Evolutionary conservation across 2,888 invertebrate species (phyloP).

Genomic region (Platerodrilus igneus): DNA sequence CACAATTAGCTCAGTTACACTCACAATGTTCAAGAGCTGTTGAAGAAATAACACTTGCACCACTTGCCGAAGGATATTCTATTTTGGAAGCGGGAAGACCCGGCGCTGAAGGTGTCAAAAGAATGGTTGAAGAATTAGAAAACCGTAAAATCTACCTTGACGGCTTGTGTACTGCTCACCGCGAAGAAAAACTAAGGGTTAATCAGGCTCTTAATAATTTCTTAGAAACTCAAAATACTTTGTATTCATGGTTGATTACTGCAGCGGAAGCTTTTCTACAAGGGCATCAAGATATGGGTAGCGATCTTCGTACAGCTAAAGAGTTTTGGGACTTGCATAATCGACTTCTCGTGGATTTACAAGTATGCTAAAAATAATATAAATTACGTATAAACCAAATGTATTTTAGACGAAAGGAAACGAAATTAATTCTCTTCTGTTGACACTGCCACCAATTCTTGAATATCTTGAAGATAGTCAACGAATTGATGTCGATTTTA

Average conservation of each 20-base stretch:
- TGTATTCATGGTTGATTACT: conserved; percentile 69
- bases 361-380: no score
- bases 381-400: no score
- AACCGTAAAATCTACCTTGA: conserved; percentile 64
- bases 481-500: conserved; percentile 57
- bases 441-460: conserved; percentile 58
- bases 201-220: conserved; percentile 65
- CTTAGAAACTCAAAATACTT: conserved; percentile 62
- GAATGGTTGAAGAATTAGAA: conserved; percentile 68
- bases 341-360: conserved; percentile 66
- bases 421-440: conserved; percentile 62
- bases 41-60: conserved; percentile 61
- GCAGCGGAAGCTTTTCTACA: conserved; percentile 69
- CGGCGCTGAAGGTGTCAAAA: conserved; percentile 63
- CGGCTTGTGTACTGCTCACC: conserved; percentile 61
- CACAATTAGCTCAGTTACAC: conserved; percentile 64
- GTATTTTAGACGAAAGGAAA: conserved; percentile 61
- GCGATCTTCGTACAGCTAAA: conserved; percentile 58
- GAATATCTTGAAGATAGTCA: conserved; percentile 63
- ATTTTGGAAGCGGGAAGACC: conserved; percentile 58
- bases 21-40: conserved; percentile 61
- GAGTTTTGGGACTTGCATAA: conserved; percentile 72
- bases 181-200: conserved; percentile 65
- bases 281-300: conserved; percentile 72
- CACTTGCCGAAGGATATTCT: conserved; percentile 60